These are phyloP conservation scores for Thalassoma bifasciatum DNA, from an alignment of 2,113 vertebrate species.

Conservation along the genomic window DNA sequence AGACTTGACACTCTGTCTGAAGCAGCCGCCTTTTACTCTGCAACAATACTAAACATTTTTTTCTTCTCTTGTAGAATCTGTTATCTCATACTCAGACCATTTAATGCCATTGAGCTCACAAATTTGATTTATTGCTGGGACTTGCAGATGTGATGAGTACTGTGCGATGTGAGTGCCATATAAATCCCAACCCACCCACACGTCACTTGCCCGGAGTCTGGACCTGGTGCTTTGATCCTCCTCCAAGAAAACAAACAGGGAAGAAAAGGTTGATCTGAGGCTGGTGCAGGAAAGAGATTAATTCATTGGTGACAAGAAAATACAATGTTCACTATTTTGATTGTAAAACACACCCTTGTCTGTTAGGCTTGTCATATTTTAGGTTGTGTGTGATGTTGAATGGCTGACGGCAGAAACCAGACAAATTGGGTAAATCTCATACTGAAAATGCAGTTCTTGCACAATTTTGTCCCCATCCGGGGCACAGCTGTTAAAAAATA, in stretches of 20 bases:
- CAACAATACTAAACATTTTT: constrained; percentile 4
- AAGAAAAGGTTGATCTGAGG: constrained; percentile 59
- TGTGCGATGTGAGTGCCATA: constrained; percentile 58
- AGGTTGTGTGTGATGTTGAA: constrained; percentile 1
- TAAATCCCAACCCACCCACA: constrained; percentile 61
- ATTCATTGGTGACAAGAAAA: constrained; percentile 57
- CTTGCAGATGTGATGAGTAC: constrained; percentile 72
- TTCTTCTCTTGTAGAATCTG: not conserved
- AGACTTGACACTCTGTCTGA: not conserved
- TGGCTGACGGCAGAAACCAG: constrained; percentile 5
- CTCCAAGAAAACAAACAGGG: constrained; percentile 70
- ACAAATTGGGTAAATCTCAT: constrained; percentile 18
- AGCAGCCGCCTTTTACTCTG: constrained; percentile 12
- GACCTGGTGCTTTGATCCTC: constrained; percentile 65
- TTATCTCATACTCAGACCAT: not conserved
- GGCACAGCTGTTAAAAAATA: constrained; percentile 69
- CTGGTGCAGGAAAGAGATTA: constrained; percentile 49
- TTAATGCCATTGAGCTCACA: constrained; percentile 10
- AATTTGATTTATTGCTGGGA: constrained; percentile 54
- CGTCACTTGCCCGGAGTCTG: constrained; percentile 53
- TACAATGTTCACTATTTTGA: constrained; percentile 33
- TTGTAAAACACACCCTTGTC: constrained; percentile 13
- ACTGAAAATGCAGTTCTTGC: constrained; percentile 35
- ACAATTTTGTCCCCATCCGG: constrained; percentile 38
- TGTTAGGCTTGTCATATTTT: not conserved